Percentiles rank a stretch among this genome's conserved stretches.
Evolutionary conservation across 1,140 invertebrate species (phyloP).

Genomic region (Schlechtendalia chinensis): DNA sequence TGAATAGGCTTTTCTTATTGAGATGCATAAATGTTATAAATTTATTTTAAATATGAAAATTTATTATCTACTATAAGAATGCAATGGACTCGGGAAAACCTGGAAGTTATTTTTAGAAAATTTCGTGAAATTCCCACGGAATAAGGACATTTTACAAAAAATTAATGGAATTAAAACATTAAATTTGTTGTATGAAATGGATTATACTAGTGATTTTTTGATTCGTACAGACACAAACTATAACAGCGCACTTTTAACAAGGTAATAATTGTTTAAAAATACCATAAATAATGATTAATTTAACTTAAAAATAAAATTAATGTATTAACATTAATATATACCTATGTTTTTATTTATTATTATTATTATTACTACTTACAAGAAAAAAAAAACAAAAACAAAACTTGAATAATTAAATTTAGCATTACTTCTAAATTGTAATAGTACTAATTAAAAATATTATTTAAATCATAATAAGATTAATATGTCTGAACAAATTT

Average conservation of each 20-base stretch:
- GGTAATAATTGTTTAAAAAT: background rate
- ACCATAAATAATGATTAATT: background rate
- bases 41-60: no score
- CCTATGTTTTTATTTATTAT: background rate
- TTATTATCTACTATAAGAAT: background rate
- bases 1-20: no score
- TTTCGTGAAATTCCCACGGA: conserved; percentile 19
- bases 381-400: background rate
- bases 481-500: no score
- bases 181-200: conserved; percentile 36
- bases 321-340: background rate
- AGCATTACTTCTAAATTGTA: no score
- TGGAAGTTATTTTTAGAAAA: conserved; percentile 30
- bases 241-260: background rate
- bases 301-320: background rate
- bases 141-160: background rate
- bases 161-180: conserved; percentile 3
- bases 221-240: background rate
- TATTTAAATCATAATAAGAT: no score
- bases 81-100: conserved; percentile 11
- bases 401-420: no score
- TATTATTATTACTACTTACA: no score
- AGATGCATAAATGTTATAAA: no score
- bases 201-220: conserved; percentile 25
- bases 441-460: no score